Conservation (phyloP, 1,140 invertebrate species). For the Drosophila navojoa region DNA sequence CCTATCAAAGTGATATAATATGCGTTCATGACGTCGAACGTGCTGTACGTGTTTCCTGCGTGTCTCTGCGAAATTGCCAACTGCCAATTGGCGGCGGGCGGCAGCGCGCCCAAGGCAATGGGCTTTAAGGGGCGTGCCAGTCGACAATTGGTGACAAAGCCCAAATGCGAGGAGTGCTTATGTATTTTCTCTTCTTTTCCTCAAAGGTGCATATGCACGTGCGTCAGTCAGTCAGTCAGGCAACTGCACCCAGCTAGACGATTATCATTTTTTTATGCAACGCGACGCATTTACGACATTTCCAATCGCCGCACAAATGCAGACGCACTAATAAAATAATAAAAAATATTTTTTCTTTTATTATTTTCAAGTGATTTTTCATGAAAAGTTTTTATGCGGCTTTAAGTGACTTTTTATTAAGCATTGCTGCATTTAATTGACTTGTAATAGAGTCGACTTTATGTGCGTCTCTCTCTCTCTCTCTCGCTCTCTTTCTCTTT, state of each 20-base stretch:
- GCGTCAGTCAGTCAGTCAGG: no score
- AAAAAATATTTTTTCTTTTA: constrained; percentile 51
- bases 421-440: constrained; percentile 77
- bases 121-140: constrained; percentile 46
- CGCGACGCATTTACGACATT: constrained; percentile 64
- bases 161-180: constrained; percentile 47
- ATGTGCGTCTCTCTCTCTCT: constrained; percentile 6
- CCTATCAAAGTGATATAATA: constrained; percentile 80
- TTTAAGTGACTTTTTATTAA: constrained; percentile 77
- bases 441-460: constrained; percentile 74
- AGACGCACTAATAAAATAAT: constrained; percentile 58
- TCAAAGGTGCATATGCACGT: neutral
- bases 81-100: neutral
- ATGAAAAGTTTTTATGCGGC: constrained; percentile 55
- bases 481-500: neutral
- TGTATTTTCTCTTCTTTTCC: constrained; percentile 6
- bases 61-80: constrained; percentile 44
- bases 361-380: constrained; percentile 58
- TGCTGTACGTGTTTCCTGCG: constrained; percentile 75
- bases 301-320: constrained; percentile 44
- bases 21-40: constrained; percentile 70
- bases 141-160: constrained; percentile 61
- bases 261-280: constrained; percentile 48
- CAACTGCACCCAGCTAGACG: constrained; percentile 59
- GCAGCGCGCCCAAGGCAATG: neutral